Conservation (phyloP, 64 coral and sea anemone genomes). For the Cladopsammia gracilis region DNA sequence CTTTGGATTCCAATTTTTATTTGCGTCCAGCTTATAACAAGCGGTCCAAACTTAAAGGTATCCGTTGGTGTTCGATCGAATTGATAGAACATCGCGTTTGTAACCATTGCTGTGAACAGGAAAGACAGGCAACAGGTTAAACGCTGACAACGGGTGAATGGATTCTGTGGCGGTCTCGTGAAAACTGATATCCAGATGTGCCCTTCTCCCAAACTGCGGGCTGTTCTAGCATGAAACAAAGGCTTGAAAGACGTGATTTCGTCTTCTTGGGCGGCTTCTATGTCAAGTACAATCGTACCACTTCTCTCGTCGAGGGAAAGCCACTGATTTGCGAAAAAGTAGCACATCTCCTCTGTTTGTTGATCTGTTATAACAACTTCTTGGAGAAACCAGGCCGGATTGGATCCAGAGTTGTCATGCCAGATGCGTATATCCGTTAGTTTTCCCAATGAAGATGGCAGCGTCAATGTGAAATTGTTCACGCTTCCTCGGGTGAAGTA, state of each 20-base stretch:
- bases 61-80: too few species aligned
- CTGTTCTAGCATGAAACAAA: constrained; percentile 44
- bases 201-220: constrained; percentile 44
- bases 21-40: too few species aligned
- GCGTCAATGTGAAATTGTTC: constrained; percentile 22
- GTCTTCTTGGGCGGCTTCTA: constrained; percentile 30
- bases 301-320: constrained; percentile 54
- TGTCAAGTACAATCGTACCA: constrained; percentile 40
- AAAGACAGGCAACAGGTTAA: constrained; percentile 46
- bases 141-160: too few species aligned
- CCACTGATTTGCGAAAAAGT: constrained; percentile 59
- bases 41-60: too few species aligned
- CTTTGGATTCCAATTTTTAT: too few species aligned
- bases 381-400: neutral
- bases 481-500: constrained; percentile 58
- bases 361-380: constrained; percentile 42
- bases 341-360: constrained; percentile 31
- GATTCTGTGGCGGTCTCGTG: too few species aligned
- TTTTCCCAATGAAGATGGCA: constrained; percentile 19
- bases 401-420: constrained; percentile 56
- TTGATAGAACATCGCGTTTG: constrained; percentile 42
- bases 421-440: constrained; percentile 35
- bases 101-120: constrained; percentile 57
- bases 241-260: constrained; percentile 31
- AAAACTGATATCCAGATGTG: constrained; percentile 35